phyloP scores from a whole-genome alignment of 1,140 invertebrate genomes.

The Eueides isabella region DNA sequence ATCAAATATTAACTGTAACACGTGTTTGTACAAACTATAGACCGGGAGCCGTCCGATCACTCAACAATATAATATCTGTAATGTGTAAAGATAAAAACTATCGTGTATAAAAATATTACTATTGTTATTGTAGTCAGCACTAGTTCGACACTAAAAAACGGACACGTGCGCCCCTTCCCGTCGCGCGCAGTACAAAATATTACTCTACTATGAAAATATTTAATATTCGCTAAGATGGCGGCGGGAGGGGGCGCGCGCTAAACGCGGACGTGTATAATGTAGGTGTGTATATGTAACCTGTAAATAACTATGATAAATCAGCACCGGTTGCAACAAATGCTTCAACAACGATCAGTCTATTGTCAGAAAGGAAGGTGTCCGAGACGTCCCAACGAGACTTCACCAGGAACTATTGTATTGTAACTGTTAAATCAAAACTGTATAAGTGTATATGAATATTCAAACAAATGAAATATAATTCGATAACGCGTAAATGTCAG shows the following conservation, averaged over 20 bases:
- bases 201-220: conserved; percentile 78
- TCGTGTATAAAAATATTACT: conserved; percentile 81
- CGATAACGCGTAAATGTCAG: background rate
- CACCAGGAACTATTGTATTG: background rate
- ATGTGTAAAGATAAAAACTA: conserved; percentile 79
- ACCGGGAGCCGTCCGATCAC: conserved; percentile 80
- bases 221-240: conserved; percentile 53
- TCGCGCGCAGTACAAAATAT: conserved; percentile 67
- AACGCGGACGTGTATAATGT: conserved; percentile 69
- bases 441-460: background rate
- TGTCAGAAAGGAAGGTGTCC: conserved; percentile 78
- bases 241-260: conserved; percentile 50
- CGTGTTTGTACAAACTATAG: conserved; percentile 76
- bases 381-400: conserved; percentile 61
- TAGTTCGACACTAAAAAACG: conserved; percentile 69
- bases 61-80: conserved; percentile 75
- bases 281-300: conserved; percentile 76
- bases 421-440: background rate
- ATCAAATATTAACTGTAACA: conserved; percentile 66
- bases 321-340: conserved; percentile 81
- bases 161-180: conserved; percentile 52
- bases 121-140: conserved; percentile 71
- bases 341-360: conserved; percentile 82
- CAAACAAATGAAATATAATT: background rate
- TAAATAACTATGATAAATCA: conserved; percentile 82